Evolutionary conservation across 2,888 invertebrate species (phyloP), one percentile per base, ranked within the genome.

Genomic region (Epinotia demarniana): DNA sequence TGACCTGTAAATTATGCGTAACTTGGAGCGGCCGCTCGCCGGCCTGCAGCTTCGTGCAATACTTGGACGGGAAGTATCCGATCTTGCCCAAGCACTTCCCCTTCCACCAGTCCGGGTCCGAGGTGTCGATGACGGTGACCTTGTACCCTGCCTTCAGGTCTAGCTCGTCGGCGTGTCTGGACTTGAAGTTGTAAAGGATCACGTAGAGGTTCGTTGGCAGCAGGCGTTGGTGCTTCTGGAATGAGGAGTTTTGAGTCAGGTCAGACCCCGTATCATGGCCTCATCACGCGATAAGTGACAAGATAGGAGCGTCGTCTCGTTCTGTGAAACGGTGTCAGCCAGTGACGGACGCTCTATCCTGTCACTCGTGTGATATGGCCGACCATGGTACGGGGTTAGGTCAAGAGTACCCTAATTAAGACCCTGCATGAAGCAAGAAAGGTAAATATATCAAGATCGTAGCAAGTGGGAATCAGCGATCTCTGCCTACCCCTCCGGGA

Each of bases 51-150:
- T 97, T 97, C 77, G 98, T 97, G 81, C 99, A 98, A 87, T 99
- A 99, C 85, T 98, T 98, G 39, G 98, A 98, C 5, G 99, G 99
- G 87, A 99, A 99, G 92, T 97, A 99, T 13, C 99, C 99, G 68
- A 97, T 95, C 84, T 97, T 96, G 43, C 99, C 98, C 78, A 98
- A 95, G 85, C 98, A 98, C 89, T 98, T 98, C 64, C 99, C 99
- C 93, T 98, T 98, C 99, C 99, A 99, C 99, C 99, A 99, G 86
- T 99, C 98, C 13, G 97, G 97, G 90, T 99, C 99, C 0, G 98
- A 96, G 63, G 98, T 98, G 88, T 99, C 99, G 80, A 98, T 98
- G 75, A 99, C 98, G 13, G 98, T 98, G 72, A 99, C 97, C 86
- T 96, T 95, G 92, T 97, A 97, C 3, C 98, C 98, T 27, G 98